Percentiles rank a stretch among this genome's conserved stretches.
Evolutionary conservation across 2,113 vertebrate genomes (phyloP).

Genomic region (Paracanthobrama guichenoti): DNA sequence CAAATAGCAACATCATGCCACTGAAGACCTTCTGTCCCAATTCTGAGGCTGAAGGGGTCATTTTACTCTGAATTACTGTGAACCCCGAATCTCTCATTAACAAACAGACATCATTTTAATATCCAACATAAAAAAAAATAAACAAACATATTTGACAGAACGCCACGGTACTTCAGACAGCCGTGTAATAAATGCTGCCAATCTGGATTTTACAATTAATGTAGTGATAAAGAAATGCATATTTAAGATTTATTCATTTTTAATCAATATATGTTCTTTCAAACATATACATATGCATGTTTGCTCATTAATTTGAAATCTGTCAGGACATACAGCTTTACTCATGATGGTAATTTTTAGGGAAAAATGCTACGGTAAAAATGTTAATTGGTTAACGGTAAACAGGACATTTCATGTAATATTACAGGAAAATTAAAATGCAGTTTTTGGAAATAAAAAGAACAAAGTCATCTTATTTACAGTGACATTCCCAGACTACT

Average conservation of each 20-base stretch:
- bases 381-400: neutral
- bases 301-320: neutral
- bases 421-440: neutral
- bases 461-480: neutral
- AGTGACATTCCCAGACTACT: neutral
- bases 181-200: neutral
- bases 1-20: neutral
- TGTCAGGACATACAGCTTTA: neutral
- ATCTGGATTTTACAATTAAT: neutral
- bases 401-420: neutral
- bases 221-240: neutral
- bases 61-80: neutral
- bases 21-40: neutral
- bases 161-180: neutral
- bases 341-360: neutral
- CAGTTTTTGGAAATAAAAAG: neutral
- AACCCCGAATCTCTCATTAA: neutral
- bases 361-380: neutral
- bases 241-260: neutral
- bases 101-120: neutral
- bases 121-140: neutral
- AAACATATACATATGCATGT: neutral
- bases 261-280: neutral
- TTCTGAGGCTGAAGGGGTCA: neutral
- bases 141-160: neutral